phyloP scores from a whole-genome alignment of 2,888 invertebrate species.

The Lasioglossum figueresi region DNA sequence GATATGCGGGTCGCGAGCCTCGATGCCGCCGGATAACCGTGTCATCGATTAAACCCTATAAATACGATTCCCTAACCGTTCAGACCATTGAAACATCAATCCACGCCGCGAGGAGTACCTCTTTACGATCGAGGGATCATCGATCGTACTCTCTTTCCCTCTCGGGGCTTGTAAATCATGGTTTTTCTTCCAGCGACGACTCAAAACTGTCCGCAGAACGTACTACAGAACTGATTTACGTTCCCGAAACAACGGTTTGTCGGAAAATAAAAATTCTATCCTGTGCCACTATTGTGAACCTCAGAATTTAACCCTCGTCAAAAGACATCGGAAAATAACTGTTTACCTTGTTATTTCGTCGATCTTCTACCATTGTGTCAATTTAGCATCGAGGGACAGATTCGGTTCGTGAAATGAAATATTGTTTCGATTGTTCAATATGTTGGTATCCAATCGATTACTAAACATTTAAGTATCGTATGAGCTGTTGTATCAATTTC shows the following conservation, averaged over 20 bases:
- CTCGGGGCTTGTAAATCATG: not conserved
- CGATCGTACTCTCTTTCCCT: not conserved
- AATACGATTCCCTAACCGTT: slow-evolving; percentile 48
- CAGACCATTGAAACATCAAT: slow-evolving; percentile 36
- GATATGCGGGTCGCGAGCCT: slow-evolving; percentile 60
- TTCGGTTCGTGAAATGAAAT: too few relatives aligned
- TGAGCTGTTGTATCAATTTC: too few relatives aligned
- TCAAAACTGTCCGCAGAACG: slow-evolving; percentile 45
- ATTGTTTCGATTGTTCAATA: too few relatives aligned
- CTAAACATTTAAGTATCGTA: too few relatives aligned
- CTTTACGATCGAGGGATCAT: not conserved
- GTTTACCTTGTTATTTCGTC: too few relatives aligned
- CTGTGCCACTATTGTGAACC: not conserved
- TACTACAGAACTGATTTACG: slow-evolving; percentile 50
- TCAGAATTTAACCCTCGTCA: too few relatives aligned
- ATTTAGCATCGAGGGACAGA: too few relatives aligned
- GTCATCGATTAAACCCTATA: slow-evolving; percentile 70
- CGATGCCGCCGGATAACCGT: slow-evolving; percentile 62
- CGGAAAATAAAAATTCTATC: not conserved
- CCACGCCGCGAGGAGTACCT: not conserved
- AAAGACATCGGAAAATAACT: too few relatives aligned
- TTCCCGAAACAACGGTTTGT: slow-evolving; percentile 11
- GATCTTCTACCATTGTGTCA: too few relatives aligned
- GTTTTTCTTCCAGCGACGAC: not conserved
- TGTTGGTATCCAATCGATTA: too few relatives aligned